These are phyloP conservation scores for Palythoa grandiflora DNA, from an alignment of 92 coral and sea anemone species.

Conservation along the genomic window DNA sequence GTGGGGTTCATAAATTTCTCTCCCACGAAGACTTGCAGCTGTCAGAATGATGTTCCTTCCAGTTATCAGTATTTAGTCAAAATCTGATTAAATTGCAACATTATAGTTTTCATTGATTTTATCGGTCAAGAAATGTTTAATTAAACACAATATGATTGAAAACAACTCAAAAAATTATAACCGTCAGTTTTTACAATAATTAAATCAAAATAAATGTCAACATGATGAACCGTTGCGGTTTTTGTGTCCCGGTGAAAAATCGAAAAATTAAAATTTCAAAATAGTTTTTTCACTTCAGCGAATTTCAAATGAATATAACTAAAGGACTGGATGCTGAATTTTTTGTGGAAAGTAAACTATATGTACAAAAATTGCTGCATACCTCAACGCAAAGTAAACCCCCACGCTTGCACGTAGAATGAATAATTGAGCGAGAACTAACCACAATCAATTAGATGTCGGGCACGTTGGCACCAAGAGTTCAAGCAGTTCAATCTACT, in stretches of 20 bases:
- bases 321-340: not conserved
- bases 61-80: not conserved
- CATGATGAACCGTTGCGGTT: not conserved
- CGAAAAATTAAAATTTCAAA: not conserved
- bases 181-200: not conserved
- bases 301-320: not conserved
- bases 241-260: not conserved
- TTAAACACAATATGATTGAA: not conserved
- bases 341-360: not conserved
- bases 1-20: no score
- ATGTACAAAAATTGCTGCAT: not conserved
- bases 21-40: no score
- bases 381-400: no score
- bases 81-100: not conserved
- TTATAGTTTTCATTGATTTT: not conserved
- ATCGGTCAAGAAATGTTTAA: not conserved
- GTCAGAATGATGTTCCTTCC: no score
- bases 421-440: not conserved
- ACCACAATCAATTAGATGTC: slow-evolving; percentile 22
- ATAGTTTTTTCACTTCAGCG: not conserved
- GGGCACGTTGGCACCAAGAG: not conserved
- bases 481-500: not conserved
- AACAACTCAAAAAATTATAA: not conserved
- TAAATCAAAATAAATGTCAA: not conserved
- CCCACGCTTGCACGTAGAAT: not conserved